These are phyloP conservation scores for Corythoichthys haematopterus DNA, from an alignment of 2,113 vertebrate species.

Conservation along the genomic window DNA sequence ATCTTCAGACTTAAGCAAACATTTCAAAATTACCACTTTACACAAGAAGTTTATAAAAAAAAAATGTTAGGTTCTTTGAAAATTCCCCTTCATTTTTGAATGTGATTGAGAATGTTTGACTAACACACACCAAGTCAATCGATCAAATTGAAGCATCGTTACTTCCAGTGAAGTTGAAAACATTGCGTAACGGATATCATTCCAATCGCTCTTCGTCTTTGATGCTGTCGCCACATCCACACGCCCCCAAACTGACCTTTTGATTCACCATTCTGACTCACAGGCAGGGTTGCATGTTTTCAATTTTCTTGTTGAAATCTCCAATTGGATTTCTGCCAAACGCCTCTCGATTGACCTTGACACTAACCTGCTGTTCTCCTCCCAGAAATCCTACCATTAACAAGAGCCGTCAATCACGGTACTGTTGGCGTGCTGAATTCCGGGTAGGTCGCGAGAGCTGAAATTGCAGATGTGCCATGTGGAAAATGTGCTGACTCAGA, in stretches of 20 bases:
- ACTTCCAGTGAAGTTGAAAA: neutral
- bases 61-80: too few species aligned
- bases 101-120: too few species aligned
- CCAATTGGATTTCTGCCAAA: slow-evolving; percentile 50
- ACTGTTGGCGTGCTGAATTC: slow-evolving; percentile 20
- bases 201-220: neutral
- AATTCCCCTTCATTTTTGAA: too few species aligned
- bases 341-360: slow-evolving; percentile 55
- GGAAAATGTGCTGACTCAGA: slow-evolving; percentile 57
- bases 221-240: slow-evolving; percentile 32
- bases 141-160: neutral
- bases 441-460: slow-evolving; percentile 23
- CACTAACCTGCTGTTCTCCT: slow-evolving; percentile 47
- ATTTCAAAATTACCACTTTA: too few species aligned
- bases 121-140: too few species aligned
- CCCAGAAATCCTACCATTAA: slow-evolving; percentile 49
- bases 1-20: too few species aligned
- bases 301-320: slow-evolving; percentile 50
- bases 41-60: too few species aligned
- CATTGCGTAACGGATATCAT: neutral
- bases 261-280: slow-evolving; percentile 48
- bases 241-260: slow-evolving; percentile 50
- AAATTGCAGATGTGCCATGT: slow-evolving; percentile 30
- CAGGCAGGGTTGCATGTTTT: slow-evolving; percentile 44
- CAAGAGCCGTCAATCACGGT: slow-evolving; percentile 56